These are phyloP conservation scores for Sapayoa aenigma DNA, from an alignment of 2,113 vertebrate genomes.

Conservation along the genomic window DNA sequence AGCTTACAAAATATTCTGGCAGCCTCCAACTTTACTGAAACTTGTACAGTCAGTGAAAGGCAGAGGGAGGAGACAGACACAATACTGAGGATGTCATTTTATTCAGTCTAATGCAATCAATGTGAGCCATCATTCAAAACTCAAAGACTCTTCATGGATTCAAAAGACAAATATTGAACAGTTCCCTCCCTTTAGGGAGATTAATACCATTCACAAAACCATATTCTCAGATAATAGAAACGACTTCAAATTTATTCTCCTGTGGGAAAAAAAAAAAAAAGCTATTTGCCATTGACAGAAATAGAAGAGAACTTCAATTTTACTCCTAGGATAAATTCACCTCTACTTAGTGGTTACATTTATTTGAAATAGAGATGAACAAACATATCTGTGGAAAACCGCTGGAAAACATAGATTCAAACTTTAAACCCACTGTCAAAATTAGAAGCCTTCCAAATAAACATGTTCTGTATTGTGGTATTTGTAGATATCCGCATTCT, in stretches of 20 bases:
- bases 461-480: neutral
- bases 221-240: neutral
- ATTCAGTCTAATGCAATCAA: neutral
- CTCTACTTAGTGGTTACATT: neutral
- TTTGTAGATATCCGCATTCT: neutral
- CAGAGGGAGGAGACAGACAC: neutral
- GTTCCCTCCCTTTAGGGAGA: neutral
- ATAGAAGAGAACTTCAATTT: neutral
- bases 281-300: neutral
- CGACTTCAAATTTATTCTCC: neutral
- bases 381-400: neutral
- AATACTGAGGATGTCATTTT: neutral
- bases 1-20: neutral
- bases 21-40: neutral
- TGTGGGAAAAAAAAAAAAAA: neutral
- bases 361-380: neutral
- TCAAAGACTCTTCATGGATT: neutral
- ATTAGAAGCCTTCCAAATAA: neutral
- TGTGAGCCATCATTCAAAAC: neutral
- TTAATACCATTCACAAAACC: neutral
- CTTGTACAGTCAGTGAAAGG: neutral
- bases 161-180: neutral
- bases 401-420: neutral
- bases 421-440: neutral
- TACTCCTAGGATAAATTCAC: neutral